A percentile compares a stretch with the other conserved stretches of the same genome.
phyloP scores from a whole-genome alignment of 2,113 vertebrate species.

The Myiozetetes cayanensis region DNA sequence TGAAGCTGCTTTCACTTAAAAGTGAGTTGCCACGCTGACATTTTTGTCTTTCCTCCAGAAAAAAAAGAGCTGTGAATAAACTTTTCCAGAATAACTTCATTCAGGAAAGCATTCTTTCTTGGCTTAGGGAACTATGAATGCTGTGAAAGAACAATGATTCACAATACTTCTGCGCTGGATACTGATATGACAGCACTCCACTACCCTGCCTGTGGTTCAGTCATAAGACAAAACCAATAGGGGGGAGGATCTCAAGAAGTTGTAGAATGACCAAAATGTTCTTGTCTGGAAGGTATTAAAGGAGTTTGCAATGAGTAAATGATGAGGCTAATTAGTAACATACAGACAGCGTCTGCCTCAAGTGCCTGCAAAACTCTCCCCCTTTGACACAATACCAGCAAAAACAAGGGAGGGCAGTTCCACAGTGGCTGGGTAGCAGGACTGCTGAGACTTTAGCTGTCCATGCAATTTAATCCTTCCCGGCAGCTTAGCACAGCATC shows the following conservation, averaged over 20 bases:
- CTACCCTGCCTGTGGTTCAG: not conserved
- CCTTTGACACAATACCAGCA: not conserved
- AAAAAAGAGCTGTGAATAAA: not conserved
- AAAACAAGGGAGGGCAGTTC: not conserved
- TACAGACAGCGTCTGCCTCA: not conserved
- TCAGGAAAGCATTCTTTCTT: not conserved
- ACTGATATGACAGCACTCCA: not conserved
- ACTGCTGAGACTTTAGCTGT: not conserved
- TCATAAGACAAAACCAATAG: not conserved
- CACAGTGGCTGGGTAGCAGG: not conserved
- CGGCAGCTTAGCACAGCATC: not conserved
- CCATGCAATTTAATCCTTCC: not conserved
- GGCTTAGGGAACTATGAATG: not conserved
- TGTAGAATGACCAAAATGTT: not conserved
- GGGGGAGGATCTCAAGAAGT: not conserved
- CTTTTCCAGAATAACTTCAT: not conserved
- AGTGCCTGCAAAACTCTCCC: not conserved
- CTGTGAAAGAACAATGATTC: not conserved
- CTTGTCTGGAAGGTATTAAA: not conserved
- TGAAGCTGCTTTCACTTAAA: not conserved
- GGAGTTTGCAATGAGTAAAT: not conserved
- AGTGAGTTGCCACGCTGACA: not conserved
- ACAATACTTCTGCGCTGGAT: not conserved
- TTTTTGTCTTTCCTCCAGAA: not conserved
- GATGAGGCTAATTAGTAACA: not conserved